These are phyloP conservation scores for Cygnus atratus DNA, from an alignment of 2,113 vertebrate genomes.

Conservation along the genomic window DNA sequence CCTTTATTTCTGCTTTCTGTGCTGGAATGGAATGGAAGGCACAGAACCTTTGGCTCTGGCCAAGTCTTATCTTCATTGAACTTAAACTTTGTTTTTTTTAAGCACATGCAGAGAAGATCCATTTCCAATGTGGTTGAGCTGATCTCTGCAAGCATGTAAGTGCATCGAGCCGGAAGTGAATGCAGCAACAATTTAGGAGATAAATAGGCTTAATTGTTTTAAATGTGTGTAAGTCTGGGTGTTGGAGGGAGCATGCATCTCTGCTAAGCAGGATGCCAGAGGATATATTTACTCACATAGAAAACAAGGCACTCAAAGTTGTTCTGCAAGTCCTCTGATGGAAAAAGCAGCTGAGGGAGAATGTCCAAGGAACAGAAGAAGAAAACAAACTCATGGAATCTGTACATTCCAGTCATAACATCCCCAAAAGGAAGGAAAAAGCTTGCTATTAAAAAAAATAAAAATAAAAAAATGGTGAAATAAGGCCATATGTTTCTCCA, in stretches of 20 bases:
- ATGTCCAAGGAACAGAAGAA: background rate
- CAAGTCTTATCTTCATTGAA: background rate
- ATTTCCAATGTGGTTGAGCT: background rate
- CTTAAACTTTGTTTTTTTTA: background rate
- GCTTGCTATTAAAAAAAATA: background rate
- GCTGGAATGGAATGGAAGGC: background rate
- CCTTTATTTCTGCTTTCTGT: slow-evolving; percentile 28
- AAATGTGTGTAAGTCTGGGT: background rate
- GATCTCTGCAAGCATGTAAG: background rate
- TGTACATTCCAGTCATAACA: slow-evolving; percentile 24
- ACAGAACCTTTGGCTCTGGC: background rate
- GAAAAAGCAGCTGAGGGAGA: background rate
- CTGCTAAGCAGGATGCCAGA: background rate
- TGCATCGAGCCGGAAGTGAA: background rate
- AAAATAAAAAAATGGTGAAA: background rate
- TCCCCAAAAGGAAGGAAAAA: background rate
- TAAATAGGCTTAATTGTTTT: background rate
- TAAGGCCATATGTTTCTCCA: slow-evolving; percentile 14
- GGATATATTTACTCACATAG: background rate
- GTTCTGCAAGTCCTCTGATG: background rate
- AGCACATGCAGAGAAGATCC: background rate
- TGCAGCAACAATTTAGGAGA: background rate
- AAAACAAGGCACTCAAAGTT: background rate
- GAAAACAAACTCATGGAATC: background rate
- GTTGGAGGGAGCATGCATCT: background rate